Conservation (phyloP, 2,113 vertebrate species). For the Charadrius vociferus region DNA sequence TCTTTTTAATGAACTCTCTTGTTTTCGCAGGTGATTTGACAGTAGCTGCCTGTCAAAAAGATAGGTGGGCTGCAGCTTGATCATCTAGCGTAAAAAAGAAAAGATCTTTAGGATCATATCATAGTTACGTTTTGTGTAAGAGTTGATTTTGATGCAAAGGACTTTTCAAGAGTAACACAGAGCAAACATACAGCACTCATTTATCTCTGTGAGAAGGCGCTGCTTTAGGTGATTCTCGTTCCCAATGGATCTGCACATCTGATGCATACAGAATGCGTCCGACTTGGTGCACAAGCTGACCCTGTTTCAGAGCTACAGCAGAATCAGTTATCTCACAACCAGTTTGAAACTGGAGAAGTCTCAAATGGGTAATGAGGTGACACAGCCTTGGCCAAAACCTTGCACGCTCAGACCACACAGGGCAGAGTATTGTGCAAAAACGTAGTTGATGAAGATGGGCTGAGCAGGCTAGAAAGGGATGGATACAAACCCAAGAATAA, state of each 20-base stretch:
- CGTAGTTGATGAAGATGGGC: neutral
- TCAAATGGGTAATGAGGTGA: neutral
- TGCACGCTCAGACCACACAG: neutral
- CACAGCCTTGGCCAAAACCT: neutral
- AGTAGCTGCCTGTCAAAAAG: neutral
- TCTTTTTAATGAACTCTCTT: slow-evolving; percentile 2
- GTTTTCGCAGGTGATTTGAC: neutral
- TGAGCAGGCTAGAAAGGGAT: neutral
- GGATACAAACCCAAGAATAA: neutral
- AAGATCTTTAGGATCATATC: neutral
- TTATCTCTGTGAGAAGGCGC: neutral
- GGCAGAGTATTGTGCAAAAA: neutral
- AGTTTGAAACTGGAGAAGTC: neutral
- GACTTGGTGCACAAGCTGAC: neutral
- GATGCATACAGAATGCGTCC: neutral
- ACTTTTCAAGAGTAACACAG: neutral
- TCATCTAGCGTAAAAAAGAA: neutral
- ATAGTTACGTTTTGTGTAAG: neutral
- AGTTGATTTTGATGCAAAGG: neutral
- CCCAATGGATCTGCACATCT: neutral
- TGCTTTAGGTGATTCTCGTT: neutral
- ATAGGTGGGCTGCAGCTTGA: neutral
- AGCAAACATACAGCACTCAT: neutral
- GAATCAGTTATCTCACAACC: neutral
- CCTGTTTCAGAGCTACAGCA: neutral